phyloP scores from a whole-genome alignment of 2,888 invertebrate genomes.

The Philereme transversata region DNA sequence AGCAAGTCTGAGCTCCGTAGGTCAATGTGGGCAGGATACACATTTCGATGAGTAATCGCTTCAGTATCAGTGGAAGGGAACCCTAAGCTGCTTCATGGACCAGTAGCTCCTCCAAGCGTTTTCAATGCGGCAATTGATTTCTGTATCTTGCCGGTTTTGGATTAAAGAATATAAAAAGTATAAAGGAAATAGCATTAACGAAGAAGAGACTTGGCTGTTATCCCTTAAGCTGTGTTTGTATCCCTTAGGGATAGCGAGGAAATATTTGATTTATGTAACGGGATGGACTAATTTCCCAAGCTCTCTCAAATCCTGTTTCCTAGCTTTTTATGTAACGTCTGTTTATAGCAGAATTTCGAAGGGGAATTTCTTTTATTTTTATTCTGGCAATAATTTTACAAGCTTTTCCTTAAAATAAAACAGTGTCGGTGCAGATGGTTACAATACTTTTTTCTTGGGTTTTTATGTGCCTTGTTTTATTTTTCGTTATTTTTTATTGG shows the following conservation, averaged over 20 bases:
- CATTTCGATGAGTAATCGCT: too few species aligned
- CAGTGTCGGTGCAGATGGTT: conserved; percentile 18
- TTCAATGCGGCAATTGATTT: too few species aligned
- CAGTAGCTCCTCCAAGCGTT: too few species aligned
- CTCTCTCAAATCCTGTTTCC: conserved; percentile 23
- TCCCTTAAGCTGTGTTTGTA: conserved; percentile 9
- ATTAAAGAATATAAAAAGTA: too few species aligned
- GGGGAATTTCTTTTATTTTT: conserved; percentile 24
- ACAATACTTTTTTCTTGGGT: conserved; percentile 13
- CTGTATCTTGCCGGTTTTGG: too few species aligned
- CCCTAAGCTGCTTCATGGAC: too few species aligned
- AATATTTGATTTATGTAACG: conserved; percentile 39
- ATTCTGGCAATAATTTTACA: conserved; percentile 22
- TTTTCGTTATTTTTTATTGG: neutral
- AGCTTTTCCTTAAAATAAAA: conserved; percentile 26
- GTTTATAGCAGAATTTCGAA: conserved; percentile 26
- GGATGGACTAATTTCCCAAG: conserved; percentile 37
- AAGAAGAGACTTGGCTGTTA: too few species aligned
- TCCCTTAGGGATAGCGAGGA: conserved; percentile 30
- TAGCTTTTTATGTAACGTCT: conserved; percentile 27
- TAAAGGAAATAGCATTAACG: too few species aligned
- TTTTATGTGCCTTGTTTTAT: conserved; percentile 15
- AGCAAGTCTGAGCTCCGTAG: too few species aligned
- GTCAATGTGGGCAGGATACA: too few species aligned
- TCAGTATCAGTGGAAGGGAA: too few species aligned